Percentiles rank a stretch among this genome's conserved stretches.
Conservation (phyloP, 1,140 invertebrate genomes). For the Panagrolaimus sp. region DNA sequence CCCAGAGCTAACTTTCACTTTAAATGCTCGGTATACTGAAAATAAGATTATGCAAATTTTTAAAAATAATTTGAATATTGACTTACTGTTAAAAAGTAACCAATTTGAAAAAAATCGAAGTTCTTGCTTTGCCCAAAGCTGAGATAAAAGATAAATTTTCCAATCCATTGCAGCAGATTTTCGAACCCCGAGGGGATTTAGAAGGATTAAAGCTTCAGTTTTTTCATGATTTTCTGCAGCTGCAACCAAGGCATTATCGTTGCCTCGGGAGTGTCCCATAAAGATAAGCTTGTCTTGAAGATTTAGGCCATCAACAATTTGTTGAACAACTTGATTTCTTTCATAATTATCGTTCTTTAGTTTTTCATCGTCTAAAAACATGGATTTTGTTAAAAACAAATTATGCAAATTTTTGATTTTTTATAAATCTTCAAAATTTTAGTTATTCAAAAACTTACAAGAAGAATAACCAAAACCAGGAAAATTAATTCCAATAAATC, state of each 20-base stretch:
- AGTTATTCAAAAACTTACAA: constrained; percentile 33
- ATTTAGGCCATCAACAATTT: constrained; percentile 34
- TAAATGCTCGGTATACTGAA: constrained; percentile 12
- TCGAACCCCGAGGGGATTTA: constrained; percentile 36
- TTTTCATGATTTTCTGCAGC: constrained; percentile 34
- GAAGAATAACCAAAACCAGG: constrained; percentile 44
- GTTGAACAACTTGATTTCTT: constrained; percentile 36
- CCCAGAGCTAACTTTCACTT: background rate
- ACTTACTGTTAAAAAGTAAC: constrained; percentile 25
- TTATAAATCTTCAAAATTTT: no score
- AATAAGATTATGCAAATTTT: background rate
- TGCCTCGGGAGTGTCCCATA: constrained; percentile 42
- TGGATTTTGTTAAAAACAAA: no score
- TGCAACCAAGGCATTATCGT: constrained; percentile 43
- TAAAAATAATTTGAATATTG: background rate
- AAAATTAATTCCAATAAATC: constrained; percentile 46
- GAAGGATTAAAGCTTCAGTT: constrained; percentile 22
- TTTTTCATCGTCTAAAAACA: constrained; percentile 35
- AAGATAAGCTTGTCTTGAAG: constrained; percentile 39
- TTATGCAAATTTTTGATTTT: no score
- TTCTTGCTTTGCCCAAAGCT: constrained; percentile 16
- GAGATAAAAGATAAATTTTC: background rate
- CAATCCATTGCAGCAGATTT: constrained; percentile 30
- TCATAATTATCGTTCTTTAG: constrained; percentile 42
- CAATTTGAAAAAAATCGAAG: constrained; percentile 16